Evolutionary conservation across 2,797 vertebrate species (phyloP).

Genomic region (Acanthurus tractus): DNA sequence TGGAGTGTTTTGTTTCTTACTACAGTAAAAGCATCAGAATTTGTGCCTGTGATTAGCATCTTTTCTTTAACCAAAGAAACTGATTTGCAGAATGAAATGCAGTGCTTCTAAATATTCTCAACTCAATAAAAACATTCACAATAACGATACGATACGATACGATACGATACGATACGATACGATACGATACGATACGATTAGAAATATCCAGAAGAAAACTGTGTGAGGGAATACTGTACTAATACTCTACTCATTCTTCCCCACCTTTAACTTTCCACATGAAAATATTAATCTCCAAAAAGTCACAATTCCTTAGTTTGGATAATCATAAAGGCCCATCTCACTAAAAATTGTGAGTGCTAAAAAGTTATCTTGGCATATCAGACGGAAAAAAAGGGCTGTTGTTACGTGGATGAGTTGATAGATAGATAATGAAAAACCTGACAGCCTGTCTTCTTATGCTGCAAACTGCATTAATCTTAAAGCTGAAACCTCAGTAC

Average conservation of each 20-base stretch:
- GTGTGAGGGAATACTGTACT: neutral
- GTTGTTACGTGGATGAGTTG: slow-evolving; percentile 25
- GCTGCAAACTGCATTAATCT: slow-evolving; percentile 32
- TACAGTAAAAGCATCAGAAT: neutral
- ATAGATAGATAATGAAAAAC: slow-evolving; percentile 22
- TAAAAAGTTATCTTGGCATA: slow-evolving; percentile 10
- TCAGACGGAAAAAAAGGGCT: neutral
- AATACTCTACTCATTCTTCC: neutral
- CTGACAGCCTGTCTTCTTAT: slow-evolving; percentile 21
- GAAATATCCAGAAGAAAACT: too few species aligned
- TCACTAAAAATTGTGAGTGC: neutral
- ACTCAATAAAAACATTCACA: neutral
- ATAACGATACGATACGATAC: too few species aligned
- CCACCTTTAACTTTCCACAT: neutral
- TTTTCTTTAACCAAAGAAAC: neutral
- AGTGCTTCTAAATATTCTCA: neutral
- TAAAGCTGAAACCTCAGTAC: slow-evolving; percentile 24
- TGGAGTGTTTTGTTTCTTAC: neutral
- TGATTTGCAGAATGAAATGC: neutral
- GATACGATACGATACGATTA: too few species aligned
- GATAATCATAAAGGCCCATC: slow-evolving; percentile 6
- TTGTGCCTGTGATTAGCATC: neutral
- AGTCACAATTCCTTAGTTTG: slow-evolving; percentile 15
- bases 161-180: neutral
- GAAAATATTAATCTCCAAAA: slow-evolving; percentile 21